Conservation (phyloP, 2,888 invertebrate genomes). For the Heteropelma amictum region DNA sequence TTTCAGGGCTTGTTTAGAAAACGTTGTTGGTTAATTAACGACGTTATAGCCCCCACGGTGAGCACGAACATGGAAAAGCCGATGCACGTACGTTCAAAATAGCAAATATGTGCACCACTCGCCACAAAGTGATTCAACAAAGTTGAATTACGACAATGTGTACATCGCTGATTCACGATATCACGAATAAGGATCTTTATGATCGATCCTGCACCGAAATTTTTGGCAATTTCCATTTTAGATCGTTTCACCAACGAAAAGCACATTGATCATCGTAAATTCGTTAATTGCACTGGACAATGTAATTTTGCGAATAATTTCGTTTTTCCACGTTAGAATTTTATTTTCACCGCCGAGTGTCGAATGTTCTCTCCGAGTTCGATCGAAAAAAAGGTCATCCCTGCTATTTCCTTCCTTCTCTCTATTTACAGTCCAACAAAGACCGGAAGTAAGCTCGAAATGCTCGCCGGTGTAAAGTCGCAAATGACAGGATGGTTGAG, state of each 20-base stretch:
- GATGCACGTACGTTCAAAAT: neutral
- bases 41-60: conserved; percentile 16
- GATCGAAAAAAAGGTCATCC: too few species aligned
- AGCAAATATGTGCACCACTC: neutral
- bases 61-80: conserved; percentile 8
- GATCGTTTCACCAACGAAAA: too few species aligned
- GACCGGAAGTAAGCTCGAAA: conserved; percentile 85
- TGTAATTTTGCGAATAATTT: too few species aligned
- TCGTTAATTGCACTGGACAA: too few species aligned
- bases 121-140: neutral
- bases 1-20: conserved; percentile 23
- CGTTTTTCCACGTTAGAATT: too few species aligned
- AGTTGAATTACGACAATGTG: conserved; percentile 4
- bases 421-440: conserved; percentile 83
- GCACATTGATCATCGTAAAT: too few species aligned
- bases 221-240: conserved; percentile 8
- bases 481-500: conserved; percentile 92
- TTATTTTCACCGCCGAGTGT: neutral
- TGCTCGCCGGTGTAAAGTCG: conserved; percentile 92
- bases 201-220: conserved; percentile 5
- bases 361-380: neutral
- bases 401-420: neutral
- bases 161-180: neutral
- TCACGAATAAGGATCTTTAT: conserved; percentile 5
- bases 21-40: conserved; percentile 1